Evolutionary conservation across 2,797 vertebrate species (phyloP).

Genomic region (Potorous gilbertii): DNA sequence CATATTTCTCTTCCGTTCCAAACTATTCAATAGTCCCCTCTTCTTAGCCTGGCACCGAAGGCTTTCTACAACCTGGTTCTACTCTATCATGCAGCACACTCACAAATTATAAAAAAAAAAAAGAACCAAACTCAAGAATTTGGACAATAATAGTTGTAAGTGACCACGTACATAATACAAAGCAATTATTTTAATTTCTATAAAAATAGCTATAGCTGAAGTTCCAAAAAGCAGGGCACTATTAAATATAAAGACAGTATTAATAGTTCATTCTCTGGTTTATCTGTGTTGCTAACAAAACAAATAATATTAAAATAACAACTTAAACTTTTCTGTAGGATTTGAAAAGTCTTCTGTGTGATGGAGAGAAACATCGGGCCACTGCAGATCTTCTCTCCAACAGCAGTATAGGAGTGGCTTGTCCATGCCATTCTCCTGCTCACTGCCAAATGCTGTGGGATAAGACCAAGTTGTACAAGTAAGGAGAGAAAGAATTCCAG

Average conservation of each 20-base stretch:
- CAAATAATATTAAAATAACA: background rate
- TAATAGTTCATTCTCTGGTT: background rate
- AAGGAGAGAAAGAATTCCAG: background rate
- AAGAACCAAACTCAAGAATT: background rate
- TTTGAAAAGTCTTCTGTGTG: background rate
- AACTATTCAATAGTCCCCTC: too few relatives aligned
- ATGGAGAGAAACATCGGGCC: background rate
- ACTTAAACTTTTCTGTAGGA: background rate
- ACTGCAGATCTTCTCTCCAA: background rate
- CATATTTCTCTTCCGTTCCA: too few relatives aligned
- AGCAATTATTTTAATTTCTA: background rate
- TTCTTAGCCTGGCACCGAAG: too few relatives aligned
- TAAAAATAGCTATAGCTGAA: background rate
- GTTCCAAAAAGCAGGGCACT: background rate
- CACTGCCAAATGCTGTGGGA: background rate
- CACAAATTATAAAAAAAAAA: background rate
- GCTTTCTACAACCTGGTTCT: too few relatives aligned
- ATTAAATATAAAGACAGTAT: background rate
- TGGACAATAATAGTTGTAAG: background rate
- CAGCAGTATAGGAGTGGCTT: background rate
- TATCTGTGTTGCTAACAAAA: background rate
- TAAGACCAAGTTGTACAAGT: background rate
- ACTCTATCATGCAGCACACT: too few relatives aligned
- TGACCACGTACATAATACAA: background rate
- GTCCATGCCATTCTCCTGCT: background rate